A percentile compares a stretch with the other conserved stretches of the same genome.
Conservation (phyloP, 1,140 invertebrate genomes). For the Drosophila bipectinata region DNA sequence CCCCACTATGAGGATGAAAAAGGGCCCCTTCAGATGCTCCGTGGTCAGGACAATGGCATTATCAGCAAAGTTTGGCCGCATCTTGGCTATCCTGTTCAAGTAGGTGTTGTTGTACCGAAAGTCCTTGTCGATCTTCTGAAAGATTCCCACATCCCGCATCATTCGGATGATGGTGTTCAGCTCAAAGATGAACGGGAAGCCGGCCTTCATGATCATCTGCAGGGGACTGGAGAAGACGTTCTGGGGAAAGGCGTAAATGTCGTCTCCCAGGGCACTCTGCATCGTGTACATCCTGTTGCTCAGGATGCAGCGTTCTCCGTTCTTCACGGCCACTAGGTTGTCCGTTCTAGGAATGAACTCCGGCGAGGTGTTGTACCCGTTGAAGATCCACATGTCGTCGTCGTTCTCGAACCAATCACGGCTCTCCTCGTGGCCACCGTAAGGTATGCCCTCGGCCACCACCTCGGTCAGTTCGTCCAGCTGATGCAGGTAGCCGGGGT, state of each 20-base stretch:
- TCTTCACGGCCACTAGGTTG: constrained; percentile 79
- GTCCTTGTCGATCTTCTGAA: constrained; percentile 71
- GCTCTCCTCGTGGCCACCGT: constrained; percentile 84
- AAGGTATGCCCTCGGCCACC: constrained; percentile 83
- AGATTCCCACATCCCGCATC: constrained; percentile 84
- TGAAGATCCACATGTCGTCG: constrained; percentile 84
- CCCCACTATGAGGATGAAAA: constrained; percentile 83
- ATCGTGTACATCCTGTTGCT: constrained; percentile 75
- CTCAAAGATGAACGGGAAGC: constrained; percentile 84
- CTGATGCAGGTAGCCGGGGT: constrained; percentile 84
- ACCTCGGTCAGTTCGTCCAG: constrained; percentile 84
- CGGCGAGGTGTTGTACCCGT: constrained; percentile 79
- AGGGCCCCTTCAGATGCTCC: constrained; percentile 85
- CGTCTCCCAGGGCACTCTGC: constrained; percentile 70
- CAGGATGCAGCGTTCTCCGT: constrained; percentile 77
- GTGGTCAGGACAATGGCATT: constrained; percentile 83
- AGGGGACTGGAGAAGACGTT: constrained; percentile 85
- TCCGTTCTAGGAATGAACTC: constrained; percentile 81
- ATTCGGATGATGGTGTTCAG: constrained; percentile 83
- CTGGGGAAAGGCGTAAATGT: constrained; percentile 77
- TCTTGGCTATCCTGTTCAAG: constrained; percentile 70
- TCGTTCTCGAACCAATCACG: constrained; percentile 85
- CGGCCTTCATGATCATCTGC: constrained; percentile 85
- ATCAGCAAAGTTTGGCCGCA: constrained; percentile 61
- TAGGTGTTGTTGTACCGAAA: constrained; percentile 78